These are phyloP conservation scores for Enteromius afrohamiltoni DNA, from an alignment of 2,797 vertebrate species.

Conservation along the genomic window DNA sequence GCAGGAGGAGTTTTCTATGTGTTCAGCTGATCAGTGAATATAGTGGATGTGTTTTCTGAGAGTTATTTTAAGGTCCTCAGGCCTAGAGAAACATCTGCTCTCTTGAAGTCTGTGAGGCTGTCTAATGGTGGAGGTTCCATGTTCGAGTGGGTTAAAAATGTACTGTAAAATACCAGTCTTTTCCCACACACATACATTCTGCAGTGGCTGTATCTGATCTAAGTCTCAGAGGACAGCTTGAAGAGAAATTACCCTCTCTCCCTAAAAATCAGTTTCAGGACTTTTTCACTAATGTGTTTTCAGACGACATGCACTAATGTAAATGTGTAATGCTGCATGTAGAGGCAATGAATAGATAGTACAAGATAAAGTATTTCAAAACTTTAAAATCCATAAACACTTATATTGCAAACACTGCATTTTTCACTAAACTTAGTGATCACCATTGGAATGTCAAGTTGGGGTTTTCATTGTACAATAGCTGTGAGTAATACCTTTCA, in stretches of 20 bases:
- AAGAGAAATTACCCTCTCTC: background rate
- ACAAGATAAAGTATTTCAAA: background rate
- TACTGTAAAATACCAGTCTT: constrained; percentile 61
- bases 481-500: background rate
- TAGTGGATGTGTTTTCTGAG: constrained; percentile 26
- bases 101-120: constrained; percentile 47
- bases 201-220: background rate
- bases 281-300: background rate
- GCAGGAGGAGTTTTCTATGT: constrained; percentile 35
- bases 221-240: constrained; percentile 35
- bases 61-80: constrained; percentile 59
- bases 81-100: constrained; percentile 64
- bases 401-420: background rate
- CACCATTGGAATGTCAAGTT: background rate
- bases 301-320: background rate
- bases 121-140: constrained; percentile 56
- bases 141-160: constrained; percentile 62
- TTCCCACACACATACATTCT: constrained; percentile 62
- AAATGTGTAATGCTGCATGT: background rate
- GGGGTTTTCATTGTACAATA: background rate
- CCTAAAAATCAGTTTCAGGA: background rate
- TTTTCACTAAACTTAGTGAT: background rate
- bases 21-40: constrained; percentile 52
- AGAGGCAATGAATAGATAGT: background rate
- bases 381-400: background rate